Evolutionary conservation across 2,888 invertebrate genomes (phyloP).

Genomic region (Lasioglossum lativentre): DNA sequence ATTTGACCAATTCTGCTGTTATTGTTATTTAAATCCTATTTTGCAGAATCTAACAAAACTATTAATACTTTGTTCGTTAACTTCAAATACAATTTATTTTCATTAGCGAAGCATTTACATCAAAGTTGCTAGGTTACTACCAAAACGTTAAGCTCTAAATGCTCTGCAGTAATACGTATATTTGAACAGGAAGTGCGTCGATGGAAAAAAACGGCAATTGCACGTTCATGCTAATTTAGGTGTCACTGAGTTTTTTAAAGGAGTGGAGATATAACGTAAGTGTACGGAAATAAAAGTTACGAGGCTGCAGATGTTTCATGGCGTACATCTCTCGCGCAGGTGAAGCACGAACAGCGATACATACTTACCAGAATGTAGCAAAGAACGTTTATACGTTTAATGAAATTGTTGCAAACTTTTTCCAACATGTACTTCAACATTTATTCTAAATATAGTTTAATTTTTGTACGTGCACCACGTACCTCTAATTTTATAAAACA

Average conservation of each 20-base stretch:
- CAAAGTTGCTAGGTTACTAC: not conserved
- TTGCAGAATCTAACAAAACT: not conserved
- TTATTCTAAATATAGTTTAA: not conserved
- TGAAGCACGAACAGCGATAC: not conserved
- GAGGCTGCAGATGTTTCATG: constrained; percentile 27
- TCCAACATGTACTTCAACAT: not conserved
- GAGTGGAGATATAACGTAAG: constrained; percentile 37
- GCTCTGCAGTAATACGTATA: not conserved
- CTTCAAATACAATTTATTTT: not conserved
- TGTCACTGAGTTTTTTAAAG: constrained; percentile 14
- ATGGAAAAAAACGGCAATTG: constrained; percentile 14
- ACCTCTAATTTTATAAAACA: no score
- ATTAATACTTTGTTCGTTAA: not conserved
- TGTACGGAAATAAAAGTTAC: constrained; percentile 54
- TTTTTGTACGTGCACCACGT: no score
- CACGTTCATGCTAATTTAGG: constrained; percentile 24
- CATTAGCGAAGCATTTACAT: not conserved
- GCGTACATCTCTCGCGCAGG: not conserved
- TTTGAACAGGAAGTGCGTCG: not conserved
- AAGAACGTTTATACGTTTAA: not conserved
- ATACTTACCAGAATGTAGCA: not conserved
- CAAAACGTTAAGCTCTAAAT: not conserved
- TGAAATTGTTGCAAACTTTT: not conserved
- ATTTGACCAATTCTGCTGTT: not conserved
- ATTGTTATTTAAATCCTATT: not conserved